Conservation (phyloP, 2,888 invertebrate species). For the Terebella lapidaria region DNA sequence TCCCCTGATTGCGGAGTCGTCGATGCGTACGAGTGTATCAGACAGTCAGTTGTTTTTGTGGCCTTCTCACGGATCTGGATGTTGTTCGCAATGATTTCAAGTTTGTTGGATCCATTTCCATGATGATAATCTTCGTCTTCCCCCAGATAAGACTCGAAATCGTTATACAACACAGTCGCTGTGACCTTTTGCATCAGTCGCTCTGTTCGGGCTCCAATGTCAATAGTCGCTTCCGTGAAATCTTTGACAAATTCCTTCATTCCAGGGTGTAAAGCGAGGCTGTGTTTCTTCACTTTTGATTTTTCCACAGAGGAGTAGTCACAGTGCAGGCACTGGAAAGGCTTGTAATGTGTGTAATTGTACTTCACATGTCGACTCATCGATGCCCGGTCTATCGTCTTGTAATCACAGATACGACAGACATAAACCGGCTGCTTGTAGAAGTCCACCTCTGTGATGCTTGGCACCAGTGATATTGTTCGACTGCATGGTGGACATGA, state of each 20-base stretch:
- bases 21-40: too few relatives aligned
- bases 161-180: not conserved
- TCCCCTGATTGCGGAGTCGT: not conserved
- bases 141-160: conserved; percentile 2
- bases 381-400: conserved; percentile 1
- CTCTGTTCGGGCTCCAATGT: not conserved
- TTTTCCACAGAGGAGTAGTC: conserved; percentile 8
- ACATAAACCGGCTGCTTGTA: conserved; percentile 1
- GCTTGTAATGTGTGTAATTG: conserved; percentile 11
- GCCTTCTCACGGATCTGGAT: too few relatives aligned
- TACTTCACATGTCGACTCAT: conserved; percentile 15
- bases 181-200: conserved; percentile 8
- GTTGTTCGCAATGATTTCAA: too few relatives aligned
- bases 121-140: conserved; percentile 2
- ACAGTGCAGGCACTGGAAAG: conserved; percentile 15
- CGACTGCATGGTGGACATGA: not conserved
- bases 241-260: conserved; percentile 3
- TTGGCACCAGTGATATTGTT: not conserved
- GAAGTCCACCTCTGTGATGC: not conserved
- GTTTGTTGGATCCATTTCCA: too few relatives aligned
- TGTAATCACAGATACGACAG: conserved; percentile 13
- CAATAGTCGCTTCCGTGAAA: not conserved
- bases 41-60: too few relatives aligned
- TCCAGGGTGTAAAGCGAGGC: conserved; percentile 4
- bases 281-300: conserved; percentile 9